Conservation (phyloP, 2,113 vertebrate species). For the Brevimyrus niger region DNA sequence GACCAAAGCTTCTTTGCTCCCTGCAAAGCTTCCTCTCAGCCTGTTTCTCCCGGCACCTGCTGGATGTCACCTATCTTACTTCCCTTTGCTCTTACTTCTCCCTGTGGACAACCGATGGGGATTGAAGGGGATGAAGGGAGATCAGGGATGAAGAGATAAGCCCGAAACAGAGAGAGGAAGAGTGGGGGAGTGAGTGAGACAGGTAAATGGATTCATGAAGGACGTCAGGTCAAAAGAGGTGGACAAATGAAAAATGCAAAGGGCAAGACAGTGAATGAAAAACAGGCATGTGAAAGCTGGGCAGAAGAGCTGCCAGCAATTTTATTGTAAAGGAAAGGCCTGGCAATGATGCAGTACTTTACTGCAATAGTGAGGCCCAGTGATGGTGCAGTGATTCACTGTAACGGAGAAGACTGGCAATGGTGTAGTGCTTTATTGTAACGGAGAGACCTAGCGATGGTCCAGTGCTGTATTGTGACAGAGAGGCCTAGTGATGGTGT, state of each 20-base stretch:
- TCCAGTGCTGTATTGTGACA: neutral
- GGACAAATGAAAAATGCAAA: constrained; percentile 35
- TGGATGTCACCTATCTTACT: constrained; percentile 48
- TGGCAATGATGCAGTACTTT: neutral
- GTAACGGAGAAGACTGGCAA: neutral
- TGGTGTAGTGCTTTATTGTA: neutral
- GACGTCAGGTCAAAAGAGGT: constrained; percentile 55
- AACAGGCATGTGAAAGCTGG: neutral
- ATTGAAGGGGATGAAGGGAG: constrained; percentile 68
- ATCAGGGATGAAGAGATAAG: constrained; percentile 71
- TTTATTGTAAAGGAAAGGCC: neutral
- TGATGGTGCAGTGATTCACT: neutral
- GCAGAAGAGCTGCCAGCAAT: neutral
- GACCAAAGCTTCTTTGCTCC: constrained; percentile 17
- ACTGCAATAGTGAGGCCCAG: neutral
- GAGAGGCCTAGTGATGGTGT: neutral
- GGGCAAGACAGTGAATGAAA: constrained; percentile 8
- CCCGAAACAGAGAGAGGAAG: constrained; percentile 42
- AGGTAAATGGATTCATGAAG: constrained; percentile 57
- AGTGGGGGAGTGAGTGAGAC: constrained; percentile 20
- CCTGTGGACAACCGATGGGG: constrained; percentile 52
- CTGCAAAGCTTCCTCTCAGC: constrained; percentile 34
- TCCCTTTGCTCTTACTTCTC: constrained; percentile 41
- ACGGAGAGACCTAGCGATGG: neutral
- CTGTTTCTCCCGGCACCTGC: constrained; percentile 29